A percentile compares a stretch with the other conserved stretches of the same genome.
These are phyloP conservation scores for Drosophila ananassae DNA, from an alignment of 1,140 invertebrate genomes.

Conservation along the genomic window DNA sequence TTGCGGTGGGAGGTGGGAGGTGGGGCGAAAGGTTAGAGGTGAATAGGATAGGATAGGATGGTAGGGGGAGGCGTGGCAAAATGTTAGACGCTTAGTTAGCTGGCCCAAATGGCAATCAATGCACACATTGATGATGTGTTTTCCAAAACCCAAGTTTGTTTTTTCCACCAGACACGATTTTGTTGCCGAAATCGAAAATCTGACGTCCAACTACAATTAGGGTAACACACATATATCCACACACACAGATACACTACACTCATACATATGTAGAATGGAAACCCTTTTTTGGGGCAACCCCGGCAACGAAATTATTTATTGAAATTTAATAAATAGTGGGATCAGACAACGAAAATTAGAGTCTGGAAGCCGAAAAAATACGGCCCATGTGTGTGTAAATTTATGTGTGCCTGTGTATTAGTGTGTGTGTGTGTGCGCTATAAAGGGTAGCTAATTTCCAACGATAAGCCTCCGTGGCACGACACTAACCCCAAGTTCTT, in stretches of 20 bases:
- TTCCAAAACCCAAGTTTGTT: slow-evolving; percentile 12
- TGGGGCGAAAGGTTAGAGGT: background rate
- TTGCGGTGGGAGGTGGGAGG: background rate
- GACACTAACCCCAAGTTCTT: slow-evolving; percentile 59
- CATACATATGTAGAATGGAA: slow-evolving; percentile 1
- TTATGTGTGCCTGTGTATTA: slow-evolving; percentile 16
- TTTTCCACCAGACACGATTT: slow-evolving; percentile 18
- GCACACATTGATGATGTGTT: slow-evolving; percentile 63
- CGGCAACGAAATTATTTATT: slow-evolving; percentile 77
- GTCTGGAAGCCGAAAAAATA: slow-evolving; percentile 73
- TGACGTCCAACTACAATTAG: slow-evolving; percentile 58
- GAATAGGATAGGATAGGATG: background rate
- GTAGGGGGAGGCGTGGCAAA: slow-evolving; percentile 45
- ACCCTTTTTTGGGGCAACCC: slow-evolving; percentile 44
- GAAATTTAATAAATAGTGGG: slow-evolving; percentile 83
- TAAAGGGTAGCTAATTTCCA: slow-evolving; percentile 79
- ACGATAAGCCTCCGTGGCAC: slow-evolving; percentile 75
- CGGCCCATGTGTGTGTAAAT: slow-evolving; percentile 18
- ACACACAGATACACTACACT: too few species aligned
- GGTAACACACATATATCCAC: slow-evolving; percentile 22
- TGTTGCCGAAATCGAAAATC: slow-evolving; percentile 64
- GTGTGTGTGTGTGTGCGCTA: slow-evolving; percentile 37
- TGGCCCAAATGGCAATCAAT: slow-evolving; percentile 74
- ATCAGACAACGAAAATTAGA: slow-evolving; percentile 81
- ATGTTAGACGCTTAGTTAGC: slow-evolving; percentile 75